phyloP scores from a whole-genome alignment of 2,888 invertebrate genomes.

The Apomyelois bistriatella region DNA sequence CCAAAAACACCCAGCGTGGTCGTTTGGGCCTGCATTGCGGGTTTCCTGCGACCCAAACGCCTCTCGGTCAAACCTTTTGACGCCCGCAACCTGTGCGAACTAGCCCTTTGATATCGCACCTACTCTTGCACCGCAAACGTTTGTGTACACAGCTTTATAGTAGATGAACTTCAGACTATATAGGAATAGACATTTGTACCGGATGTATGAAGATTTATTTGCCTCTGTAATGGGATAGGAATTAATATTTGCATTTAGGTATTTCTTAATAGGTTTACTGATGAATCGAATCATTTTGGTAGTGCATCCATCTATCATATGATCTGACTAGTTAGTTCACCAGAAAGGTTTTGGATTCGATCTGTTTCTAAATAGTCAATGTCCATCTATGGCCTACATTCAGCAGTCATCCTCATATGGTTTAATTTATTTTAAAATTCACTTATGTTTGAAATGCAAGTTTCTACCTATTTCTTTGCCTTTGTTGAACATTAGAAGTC shows the following conservation, averaged over 20 bases:
- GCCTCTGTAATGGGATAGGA: not conserved
- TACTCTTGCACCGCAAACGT: conserved; percentile 63
- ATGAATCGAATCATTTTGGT: too few species aligned
- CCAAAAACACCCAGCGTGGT: conserved; percentile 45
- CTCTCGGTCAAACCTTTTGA: conserved; percentile 69
- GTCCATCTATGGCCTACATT: too few species aligned
- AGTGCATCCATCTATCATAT: too few species aligned
- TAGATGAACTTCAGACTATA: conserved; percentile 35
- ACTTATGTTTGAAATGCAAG: too few species aligned
- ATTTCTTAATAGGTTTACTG: too few species aligned
- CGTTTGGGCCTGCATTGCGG: conserved; percentile 52
- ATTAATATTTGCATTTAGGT: not conserved
- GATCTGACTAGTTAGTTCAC: too few species aligned
- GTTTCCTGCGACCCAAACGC: conserved; percentile 45
- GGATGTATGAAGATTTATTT: not conserved
- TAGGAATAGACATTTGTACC: not conserved
- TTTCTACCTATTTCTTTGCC: too few species aligned
- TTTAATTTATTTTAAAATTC: too few species aligned
- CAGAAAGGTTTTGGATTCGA: too few species aligned
- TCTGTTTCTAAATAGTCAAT: too few species aligned
- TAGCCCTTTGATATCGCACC: conserved; percentile 73
- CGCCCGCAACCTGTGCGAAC: conserved; percentile 56
- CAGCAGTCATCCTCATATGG: too few species aligned
- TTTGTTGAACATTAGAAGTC: too few species aligned
- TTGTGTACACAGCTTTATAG: conserved; percentile 54